A percentile compares a stretch with the other conserved stretches of the same genome.
Evolutionary conservation across 1,140 invertebrate genomes (phyloP).

Genomic region (Cydia fagiglandana): DNA sequence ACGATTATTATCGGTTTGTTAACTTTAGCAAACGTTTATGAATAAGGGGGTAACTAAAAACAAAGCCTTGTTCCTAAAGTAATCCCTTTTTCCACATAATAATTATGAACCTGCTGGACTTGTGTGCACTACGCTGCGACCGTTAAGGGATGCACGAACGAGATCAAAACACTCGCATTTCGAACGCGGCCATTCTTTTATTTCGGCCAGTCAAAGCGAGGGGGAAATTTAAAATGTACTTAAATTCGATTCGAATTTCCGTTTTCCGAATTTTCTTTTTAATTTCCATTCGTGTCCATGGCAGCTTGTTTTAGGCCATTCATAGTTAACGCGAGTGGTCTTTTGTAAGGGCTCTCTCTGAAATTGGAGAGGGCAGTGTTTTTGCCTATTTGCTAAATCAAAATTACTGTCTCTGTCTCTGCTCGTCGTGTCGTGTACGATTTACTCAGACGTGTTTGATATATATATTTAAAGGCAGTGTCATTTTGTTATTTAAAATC

Average conservation of each 20-base stretch:
- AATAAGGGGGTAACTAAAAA: too few relatives aligned
- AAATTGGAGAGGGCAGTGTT: constrained; percentile 73
- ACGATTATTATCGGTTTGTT: too few relatives aligned
- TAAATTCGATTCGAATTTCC: constrained; percentile 75
- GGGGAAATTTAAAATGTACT: constrained; percentile 76
- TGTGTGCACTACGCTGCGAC: constrained; percentile 40
- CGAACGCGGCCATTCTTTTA: constrained; percentile 65
- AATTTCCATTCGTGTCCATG: constrained; percentile 70
- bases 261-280: constrained; percentile 68
- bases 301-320: constrained; percentile 72
- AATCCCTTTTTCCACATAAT: too few relatives aligned
- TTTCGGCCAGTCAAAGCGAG: constrained; percentile 66
- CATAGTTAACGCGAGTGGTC: constrained; percentile 77
- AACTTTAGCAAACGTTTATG: too few relatives aligned
- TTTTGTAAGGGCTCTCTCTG: constrained; percentile 75
- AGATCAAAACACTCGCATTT: constrained; percentile 72
- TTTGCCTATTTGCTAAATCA: constrained; percentile 74
- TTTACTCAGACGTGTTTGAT: neutral
- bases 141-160: constrained; percentile 65
- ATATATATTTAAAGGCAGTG: neutral
- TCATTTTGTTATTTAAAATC: too few relatives aligned
- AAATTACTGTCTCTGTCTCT: constrained; percentile 62
- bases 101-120: neutral
- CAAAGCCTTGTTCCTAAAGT: too few relatives aligned
- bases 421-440: constrained; percentile 44